Evolutionary conservation across 2,888 invertebrate genomes (phyloP), one percentile per base, ranked within the genome.

Genomic region (Gortyna flavago): DNA sequence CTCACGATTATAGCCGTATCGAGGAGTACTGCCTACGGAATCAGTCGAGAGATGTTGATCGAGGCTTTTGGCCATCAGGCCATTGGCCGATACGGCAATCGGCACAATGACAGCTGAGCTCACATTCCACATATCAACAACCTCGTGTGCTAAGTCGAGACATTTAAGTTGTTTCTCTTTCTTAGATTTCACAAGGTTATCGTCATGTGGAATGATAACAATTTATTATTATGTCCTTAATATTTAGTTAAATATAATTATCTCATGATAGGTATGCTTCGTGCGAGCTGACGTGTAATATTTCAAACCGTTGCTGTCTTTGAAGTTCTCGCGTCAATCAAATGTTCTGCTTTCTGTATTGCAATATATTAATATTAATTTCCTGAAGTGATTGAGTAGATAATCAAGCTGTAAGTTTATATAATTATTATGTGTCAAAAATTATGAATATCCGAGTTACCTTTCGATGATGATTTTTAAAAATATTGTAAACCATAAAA

Each of bases 261-360:
- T 61, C 7, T 66, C 4, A 35, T n/a, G n/a, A n/a, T n/a, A n/a
- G n/a, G n/a, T n/a, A n/a, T 11, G 3, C n/a, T 72, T 48, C 57
- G 59, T 38, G 35, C 54, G 51, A 54, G 69, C 44, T 80, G 80
- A 65, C 62, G 35, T 67, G 67, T 81, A 62, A 67, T 83, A 81
- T 71, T 83, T 79, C 48, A 67, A 84, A 29, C 44, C 67, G n/a
- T 41, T 25, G 25, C 21, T 25, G n/a, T 38, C 85, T 84, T 81
- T 81, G 81, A 84, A 48, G 85, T 84, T 29, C 16, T 21, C 32
- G n/a, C 44, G 80, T 84, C 81, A 79, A 69, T 84, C 81, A 81
- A 65, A 71, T n/a, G 48, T 59, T 67, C 62, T 59, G 72, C 62
- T 65, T n/a, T 7, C 7, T 72, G 64, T 51, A 57, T 41, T 70